Evolutionary conservation across 2,113 vertebrate species (phyloP), one percentile per base, ranked within the genome.

Genomic region (Lamprologus callipterus): DNA sequence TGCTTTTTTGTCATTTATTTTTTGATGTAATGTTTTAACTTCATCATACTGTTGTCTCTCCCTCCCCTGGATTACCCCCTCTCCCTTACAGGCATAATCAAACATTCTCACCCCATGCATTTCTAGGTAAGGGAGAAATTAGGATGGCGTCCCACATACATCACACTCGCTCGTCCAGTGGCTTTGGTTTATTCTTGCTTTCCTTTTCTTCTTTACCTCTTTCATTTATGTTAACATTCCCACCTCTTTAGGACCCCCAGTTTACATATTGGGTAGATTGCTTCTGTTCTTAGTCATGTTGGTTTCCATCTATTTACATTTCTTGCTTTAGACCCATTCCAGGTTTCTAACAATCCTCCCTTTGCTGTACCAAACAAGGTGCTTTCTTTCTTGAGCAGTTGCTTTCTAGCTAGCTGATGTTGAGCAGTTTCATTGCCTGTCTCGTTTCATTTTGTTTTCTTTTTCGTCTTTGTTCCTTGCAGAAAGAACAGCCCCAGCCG

Each of bases 71-170:
- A 96, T 96, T 31, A 90, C 89, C 90, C 87, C 60, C 89, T 86
- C 87, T 91, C 90, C 95, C 92, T 98, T 98, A 86, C 98, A 99
- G 98, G 98, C 98, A 96, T 99, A 98, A 95, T 92, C 94, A 94
- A 85, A 97, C 98, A 98, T 98, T 98, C 97, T 97, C 97, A 97
- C 97, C 96, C 96, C 97, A 97, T 98, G 96, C 97, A 96, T 98
- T 98, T 97, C 95, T 99, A 99, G 98, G 98, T 99, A 99, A 99
- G 98, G 97, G 97, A 96, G 96, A 97, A 96, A 95, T 93, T 87
- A 94, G 88, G 92, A 89, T 81, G 80, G 17, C 55, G 58, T 17
- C 87, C 85, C 82, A 21, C 35, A 85, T 86, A 73, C 35, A 55
- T 57, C 86, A 37, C 82, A 47, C 33, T 84, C 40, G 80, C 51